A percentile compares a stretch with the other conserved stretches of the same genome.
phyloP scores from a whole-genome alignment of 2,888 invertebrate species.

The Eupithecia tripunctaria region DNA sequence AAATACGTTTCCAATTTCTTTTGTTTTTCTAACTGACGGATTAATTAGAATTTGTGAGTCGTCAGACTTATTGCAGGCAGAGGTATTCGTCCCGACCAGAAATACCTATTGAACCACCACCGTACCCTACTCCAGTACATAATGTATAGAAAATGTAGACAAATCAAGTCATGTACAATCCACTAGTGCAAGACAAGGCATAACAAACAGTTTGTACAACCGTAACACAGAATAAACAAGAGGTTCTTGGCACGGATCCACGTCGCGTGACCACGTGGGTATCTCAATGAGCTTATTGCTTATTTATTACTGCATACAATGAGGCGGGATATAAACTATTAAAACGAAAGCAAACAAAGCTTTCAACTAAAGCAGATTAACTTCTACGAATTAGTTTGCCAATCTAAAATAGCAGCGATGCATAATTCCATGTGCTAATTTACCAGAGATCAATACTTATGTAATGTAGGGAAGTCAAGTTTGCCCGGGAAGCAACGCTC shows the following conservation, averaged over 20 bases:
- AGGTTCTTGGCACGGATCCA: constrained; percentile 11
- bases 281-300: constrained; percentile 20
- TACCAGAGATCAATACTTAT: not conserved
- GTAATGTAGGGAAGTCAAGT: not conserved
- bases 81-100: too few relatives aligned
- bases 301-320: constrained; percentile 23
- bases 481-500: too few relatives aligned
- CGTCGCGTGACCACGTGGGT: constrained; percentile 14
- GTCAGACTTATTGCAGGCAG: too few relatives aligned
- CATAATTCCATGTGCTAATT: not conserved
- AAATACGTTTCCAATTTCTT: too few relatives aligned
- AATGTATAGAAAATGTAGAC: not conserved
- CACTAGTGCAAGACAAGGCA: constrained; percentile 1
- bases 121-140: too few relatives aligned
- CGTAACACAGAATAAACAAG: not conserved
- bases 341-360: not conserved
- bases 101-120: too few relatives aligned
- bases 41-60: too few relatives aligned
- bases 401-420: not conserved
- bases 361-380: not conserved
- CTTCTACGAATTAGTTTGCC: not conserved
- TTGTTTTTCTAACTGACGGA: too few relatives aligned
- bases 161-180: not conserved
- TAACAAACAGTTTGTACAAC: constrained; percentile 5
- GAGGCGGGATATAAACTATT: not conserved